These are phyloP conservation scores for Lithophane socia DNA, from an alignment of 2,888 invertebrate genomes.

Conservation along the genomic window DNA sequence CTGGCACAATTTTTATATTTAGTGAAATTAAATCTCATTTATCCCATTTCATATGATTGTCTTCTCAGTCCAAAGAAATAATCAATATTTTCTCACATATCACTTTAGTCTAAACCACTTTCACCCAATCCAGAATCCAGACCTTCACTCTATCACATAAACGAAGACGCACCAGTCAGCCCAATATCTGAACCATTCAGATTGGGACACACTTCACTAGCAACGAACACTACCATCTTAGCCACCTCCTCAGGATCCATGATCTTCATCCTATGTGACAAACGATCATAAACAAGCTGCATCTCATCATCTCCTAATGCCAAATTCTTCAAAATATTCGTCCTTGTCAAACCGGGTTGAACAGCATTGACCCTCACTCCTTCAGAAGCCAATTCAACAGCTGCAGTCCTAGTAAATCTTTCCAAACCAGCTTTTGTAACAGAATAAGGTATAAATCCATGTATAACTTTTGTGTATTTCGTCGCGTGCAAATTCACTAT, in stretches of 20 bases:
- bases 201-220: constrained; percentile 75
- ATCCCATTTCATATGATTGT: background rate
- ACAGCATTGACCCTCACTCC: constrained; percentile 76
- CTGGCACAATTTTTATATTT: background rate
- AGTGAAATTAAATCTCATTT: background rate
- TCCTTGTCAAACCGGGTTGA: constrained; percentile 72
- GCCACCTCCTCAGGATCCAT: constrained; percentile 77
- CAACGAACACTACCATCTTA: constrained; percentile 76
- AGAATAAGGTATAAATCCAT: constrained; percentile 72
- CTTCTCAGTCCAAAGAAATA: background rate
- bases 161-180: constrained; percentile 67
- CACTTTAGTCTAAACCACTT: background rate
- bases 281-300: constrained; percentile 54
- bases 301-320: constrained; percentile 71
- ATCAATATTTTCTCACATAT: background rate
- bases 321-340: constrained; percentile 70
- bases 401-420: constrained; percentile 73
- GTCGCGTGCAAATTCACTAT: constrained; percentile 97
- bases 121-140: background rate
- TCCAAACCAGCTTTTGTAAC: constrained; percentile 74
- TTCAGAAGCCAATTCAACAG: constrained; percentile 71
- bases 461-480: constrained; percentile 90
- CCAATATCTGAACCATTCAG: constrained; percentile 74
- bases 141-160: constrained; percentile 42
- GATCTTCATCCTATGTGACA: constrained; percentile 66